Evolutionary conservation across 2,888 invertebrate species (phyloP).

Genomic region (Folsomia manolachei): DNA sequence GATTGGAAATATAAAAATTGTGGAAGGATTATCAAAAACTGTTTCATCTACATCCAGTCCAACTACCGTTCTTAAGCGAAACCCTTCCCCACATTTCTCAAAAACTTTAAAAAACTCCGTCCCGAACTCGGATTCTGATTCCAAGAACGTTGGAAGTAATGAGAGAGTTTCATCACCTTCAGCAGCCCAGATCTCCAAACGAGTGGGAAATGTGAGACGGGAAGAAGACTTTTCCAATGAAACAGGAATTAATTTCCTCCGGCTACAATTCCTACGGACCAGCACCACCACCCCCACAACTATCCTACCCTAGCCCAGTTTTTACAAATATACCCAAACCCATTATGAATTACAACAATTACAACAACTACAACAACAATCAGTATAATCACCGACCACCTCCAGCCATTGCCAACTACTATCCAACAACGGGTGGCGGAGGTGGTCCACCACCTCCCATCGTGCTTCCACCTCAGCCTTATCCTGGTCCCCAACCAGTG

Average conservation of each 20-base stretch:
- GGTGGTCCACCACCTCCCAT: no score
- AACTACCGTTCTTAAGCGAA: neutral
- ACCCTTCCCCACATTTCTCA: neutral
- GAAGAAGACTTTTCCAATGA: neutral
- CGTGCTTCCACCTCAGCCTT: no score
- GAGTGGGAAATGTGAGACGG: neutral
- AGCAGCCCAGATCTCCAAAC: neutral
- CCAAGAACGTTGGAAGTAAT: no score
- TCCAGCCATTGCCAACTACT: no score
- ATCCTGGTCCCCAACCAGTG: neutral
- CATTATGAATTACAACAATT: neutral
- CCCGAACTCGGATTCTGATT: no score
- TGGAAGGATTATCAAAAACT: slow-evolving; percentile 5
- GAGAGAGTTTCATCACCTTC: no score
- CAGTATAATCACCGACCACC: no score
- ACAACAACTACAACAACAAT: neutral
- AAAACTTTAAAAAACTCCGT: neutral
- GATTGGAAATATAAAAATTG: neutral
- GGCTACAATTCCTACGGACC: neutral
- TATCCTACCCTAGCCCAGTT: no score
- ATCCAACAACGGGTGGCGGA: no score
- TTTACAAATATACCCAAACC: neutral
- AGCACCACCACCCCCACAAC: neutral
- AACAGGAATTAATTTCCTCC: neutral
- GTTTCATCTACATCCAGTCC: no score